Evolutionary conservation across 1,140 invertebrate species (phyloP), one percentile per base, ranked within the genome.

Genomic region (Drosophila setifemur): DNA sequence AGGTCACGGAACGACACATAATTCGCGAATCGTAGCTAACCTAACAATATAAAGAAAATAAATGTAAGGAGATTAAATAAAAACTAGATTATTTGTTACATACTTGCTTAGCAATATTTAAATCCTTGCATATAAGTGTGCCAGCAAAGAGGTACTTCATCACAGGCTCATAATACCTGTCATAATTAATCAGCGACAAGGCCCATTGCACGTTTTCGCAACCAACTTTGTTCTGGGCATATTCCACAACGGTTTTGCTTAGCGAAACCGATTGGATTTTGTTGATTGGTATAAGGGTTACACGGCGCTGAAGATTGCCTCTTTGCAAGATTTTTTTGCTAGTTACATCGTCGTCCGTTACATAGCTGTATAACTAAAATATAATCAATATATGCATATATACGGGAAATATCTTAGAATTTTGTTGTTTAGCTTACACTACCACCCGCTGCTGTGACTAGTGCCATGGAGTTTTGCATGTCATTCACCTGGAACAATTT

Each of bases 241-340:
- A 90, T 19, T 92, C 89, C 3, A 98, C 86, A 1, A 92, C 93
- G 33, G 91, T 81, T 0, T 90, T 72, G 81, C 94, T 93, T 52
- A 98, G 95, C 39, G 90, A 73, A 60, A 91, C 90, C 0, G 93
- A 93, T 42, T 91, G 86, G 35, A 99, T 97, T 92, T 97, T 97
- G 91, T 98, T 98, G 37, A 99, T 92, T n/a, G 98, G 98, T 48
- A 99, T 95, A 79, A 96, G 93, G 14, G 97, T 99, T 16, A 94
- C 94, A 43, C 97, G 92, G 40, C 93, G 91, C 86, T 94, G 94
- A 28, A 99, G 91, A 68, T 96, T 92, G 3, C 97, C 97, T 49
- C 93, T 93, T 90, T 97, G 92, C 31, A 99, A 92, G 37, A 99
- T 91, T 74, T 95, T 93, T 90, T 97, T 98, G 55, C 95, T 95